These are phyloP conservation scores for Rhyacichthys aspro DNA, from an alignment of 2,797 vertebrate species.

Conservation along the genomic window DNA sequence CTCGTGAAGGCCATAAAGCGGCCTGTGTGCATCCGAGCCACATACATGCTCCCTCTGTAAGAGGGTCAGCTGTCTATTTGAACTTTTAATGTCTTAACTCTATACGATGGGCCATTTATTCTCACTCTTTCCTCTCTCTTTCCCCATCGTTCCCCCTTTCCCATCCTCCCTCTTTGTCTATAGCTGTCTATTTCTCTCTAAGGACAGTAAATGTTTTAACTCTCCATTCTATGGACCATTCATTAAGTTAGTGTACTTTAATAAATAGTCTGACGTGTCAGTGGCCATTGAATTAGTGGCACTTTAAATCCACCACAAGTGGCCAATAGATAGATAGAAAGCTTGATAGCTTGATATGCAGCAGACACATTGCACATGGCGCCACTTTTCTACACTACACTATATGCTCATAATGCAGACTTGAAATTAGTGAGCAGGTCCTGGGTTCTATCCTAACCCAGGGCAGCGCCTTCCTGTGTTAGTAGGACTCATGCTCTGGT, in stretches of 20 bases:
- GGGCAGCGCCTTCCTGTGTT: no score
- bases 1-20: constrained; percentile 67
- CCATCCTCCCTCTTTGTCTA: constrained; percentile 60
- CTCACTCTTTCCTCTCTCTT: constrained; percentile 57
- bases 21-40: constrained; percentile 47
- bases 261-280: constrained; percentile 84
- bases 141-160: constrained; percentile 34
- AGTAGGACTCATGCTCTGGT: no score
- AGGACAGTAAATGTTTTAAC: constrained; percentile 83
- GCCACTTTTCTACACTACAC: constrained; percentile 30
- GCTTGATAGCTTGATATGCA: constrained; percentile 68
- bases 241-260: constrained; percentile 85
- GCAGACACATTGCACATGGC: constrained; percentile 46
- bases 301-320: constrained; percentile 77
- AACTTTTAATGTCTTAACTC: constrained; percentile 82
- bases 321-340: constrained; percentile 66
- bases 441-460: no score
- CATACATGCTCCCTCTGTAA: constrained; percentile 65
- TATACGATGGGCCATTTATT: constrained; percentile 81
- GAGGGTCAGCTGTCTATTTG: constrained; percentile 83
- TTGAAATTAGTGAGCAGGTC: neutral
- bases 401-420: constrained; percentile 24
- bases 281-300: constrained; percentile 81
- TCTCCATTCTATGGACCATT: constrained; percentile 84
- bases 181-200: constrained; percentile 72